These are phyloP conservation scores for Petrocephalus sullivani DNA, from an alignment of 2,797 vertebrate genomes.

Conservation along the genomic window DNA sequence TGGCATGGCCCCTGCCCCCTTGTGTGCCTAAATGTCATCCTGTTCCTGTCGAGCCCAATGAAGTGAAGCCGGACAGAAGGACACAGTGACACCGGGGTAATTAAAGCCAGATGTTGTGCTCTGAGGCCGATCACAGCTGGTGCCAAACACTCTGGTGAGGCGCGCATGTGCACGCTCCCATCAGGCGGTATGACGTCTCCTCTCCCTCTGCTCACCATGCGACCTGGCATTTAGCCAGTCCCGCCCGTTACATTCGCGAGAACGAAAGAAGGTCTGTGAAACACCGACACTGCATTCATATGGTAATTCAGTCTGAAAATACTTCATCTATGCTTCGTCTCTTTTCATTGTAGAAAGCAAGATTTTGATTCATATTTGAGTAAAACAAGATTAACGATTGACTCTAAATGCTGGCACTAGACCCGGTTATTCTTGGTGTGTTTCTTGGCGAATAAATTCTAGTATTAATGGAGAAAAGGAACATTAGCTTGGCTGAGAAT, in stretches of 20 bases:
- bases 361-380: conserved; percentile 6
- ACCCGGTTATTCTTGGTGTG: background rate
- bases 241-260: background rate
- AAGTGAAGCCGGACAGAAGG: conserved; percentile 51
- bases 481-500: background rate
- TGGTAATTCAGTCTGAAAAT: background rate
- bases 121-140: conserved; percentile 62
- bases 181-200: conserved; percentile 16
- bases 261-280: background rate
- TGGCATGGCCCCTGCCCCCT: conserved; percentile 43
- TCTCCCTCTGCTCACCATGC: background rate
- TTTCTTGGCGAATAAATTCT: background rate
- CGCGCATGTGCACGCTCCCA: background rate
- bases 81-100: conserved; percentile 62
- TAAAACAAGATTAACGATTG: background rate
- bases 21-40: conserved; percentile 46
- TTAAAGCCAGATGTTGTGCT: conserved; percentile 65
- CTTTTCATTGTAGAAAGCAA: background rate
- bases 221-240: background rate
- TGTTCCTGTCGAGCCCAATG: conserved; percentile 67
- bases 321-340: background rate
- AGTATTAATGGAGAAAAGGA: background rate
- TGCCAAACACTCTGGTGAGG: conserved; percentile 54
- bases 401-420: background rate
- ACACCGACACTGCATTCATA: background rate